Conservation (phyloP, 2,888 invertebrate species). For the Tubulanus polymorphus region DNA sequence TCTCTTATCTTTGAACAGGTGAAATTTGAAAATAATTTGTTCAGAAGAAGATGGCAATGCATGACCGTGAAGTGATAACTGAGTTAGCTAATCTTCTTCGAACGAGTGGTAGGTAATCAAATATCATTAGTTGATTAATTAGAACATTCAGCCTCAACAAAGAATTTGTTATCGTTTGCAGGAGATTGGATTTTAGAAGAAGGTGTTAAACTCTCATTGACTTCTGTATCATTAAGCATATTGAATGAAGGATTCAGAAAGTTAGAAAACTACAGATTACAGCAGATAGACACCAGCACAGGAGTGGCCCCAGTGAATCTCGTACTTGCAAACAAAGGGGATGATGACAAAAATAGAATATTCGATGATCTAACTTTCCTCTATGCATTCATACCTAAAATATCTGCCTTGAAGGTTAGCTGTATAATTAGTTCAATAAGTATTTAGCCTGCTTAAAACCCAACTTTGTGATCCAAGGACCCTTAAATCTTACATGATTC, state of each 20-base stretch:
- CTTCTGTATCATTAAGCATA: slow-evolving; percentile 33
- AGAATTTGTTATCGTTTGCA: slow-evolving; percentile 19
- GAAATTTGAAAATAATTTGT: too few relatives aligned
- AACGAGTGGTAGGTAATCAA: not conserved
- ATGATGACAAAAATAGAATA: not conserved
- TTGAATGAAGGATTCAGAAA: slow-evolving; percentile 27
- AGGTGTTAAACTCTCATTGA: slow-evolving; percentile 34
- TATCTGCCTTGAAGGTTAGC: too few relatives aligned
- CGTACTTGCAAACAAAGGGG: not conserved
- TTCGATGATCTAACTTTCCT: too few relatives aligned
- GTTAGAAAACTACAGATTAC: slow-evolving; percentile 21
- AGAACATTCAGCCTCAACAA: not conserved
- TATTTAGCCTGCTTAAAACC: too few relatives aligned
- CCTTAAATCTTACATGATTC: too few relatives aligned
- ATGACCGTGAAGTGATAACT: not conserved
- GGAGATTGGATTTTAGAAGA: slow-evolving; percentile 38
- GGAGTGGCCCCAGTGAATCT: slow-evolving; percentile 24
- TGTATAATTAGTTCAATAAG: too few relatives aligned
- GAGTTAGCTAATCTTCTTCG: not conserved
- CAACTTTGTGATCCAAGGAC: too few relatives aligned
- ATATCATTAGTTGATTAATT: too few relatives aligned
- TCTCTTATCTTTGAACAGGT: too few relatives aligned
- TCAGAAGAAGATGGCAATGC: not conserved
- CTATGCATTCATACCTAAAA: too few relatives aligned
- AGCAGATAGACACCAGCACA: slow-evolving; percentile 11